A percentile compares a stretch with the other conserved stretches of the same genome.
Evolutionary conservation across 2,888 invertebrate genomes (phyloP).

Genomic region (Perithous albicinctus): DNA sequence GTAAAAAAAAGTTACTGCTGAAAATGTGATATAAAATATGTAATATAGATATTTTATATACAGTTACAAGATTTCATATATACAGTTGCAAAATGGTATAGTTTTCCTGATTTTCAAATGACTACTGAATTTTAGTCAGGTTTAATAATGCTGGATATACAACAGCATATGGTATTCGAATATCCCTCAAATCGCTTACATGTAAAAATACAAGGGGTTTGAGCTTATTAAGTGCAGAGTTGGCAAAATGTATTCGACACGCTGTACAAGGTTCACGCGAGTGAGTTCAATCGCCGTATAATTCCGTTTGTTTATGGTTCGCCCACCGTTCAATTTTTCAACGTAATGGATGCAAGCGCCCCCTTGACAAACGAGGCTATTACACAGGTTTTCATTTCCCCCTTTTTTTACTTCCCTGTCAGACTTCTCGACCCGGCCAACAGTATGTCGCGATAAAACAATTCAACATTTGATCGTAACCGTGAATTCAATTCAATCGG

Average conservation of each 20-base stretch:
- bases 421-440: neutral
- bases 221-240: constrained; percentile 70
- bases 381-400: constrained; percentile 51
- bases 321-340: constrained; percentile 82
- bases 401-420: constrained; percentile 38
- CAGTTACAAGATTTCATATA: too few relatives aligned
- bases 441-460: neutral
- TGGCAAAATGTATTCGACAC: constrained; percentile 49
- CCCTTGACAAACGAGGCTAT: constrained; percentile 78
- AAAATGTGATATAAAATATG: too few relatives aligned
- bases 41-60: too few relatives aligned
- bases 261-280: constrained; percentile 72
- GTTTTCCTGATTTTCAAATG: neutral
- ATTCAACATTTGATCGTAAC: neutral
- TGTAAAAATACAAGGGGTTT: constrained; percentile 48
- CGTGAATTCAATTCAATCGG: neutral
- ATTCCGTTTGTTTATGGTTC: constrained; percentile 83
- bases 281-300: constrained; percentile 74
- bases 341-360: constrained; percentile 80
- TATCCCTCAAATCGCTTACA: neutral
- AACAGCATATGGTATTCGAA: too few relatives aligned
- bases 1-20: too few relatives aligned
- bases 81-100: too few relatives aligned
- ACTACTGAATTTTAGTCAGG: neutral
- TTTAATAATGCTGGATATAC: neutral